Base-by-base conservation (phyloP, 1,140 invertebrate species). In the Papilio machaon region DNA sequence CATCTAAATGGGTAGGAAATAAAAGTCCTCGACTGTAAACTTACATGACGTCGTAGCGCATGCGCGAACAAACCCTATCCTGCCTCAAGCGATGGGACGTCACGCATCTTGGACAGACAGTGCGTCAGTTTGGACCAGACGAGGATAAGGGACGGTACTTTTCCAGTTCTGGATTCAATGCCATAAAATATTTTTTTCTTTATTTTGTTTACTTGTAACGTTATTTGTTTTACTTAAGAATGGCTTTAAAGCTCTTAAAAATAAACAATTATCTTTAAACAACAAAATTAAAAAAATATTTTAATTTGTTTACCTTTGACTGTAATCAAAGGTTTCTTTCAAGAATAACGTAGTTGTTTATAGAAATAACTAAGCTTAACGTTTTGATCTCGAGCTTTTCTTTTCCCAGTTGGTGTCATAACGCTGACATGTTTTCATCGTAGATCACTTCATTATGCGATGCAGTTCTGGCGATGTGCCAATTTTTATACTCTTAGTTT, bases 391-490 rank as follows among this genome's bases (percentile, higher is more conserved):
- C 23, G 0, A 30, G 23, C 23, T 30, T 30, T 30, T 30, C 23
- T 30, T 35, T 70, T 35, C 6, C 64, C 11, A 35, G 5, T 15
- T 35, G 19, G 19, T 30, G 30, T 70, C 30, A 70, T 70, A 67
- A 70, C 30, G 64, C 23, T 70, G 64, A 70, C 64, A 30, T 30
- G 30, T 70, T 70, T 60, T 70, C 35, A 13, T 70, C 30, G 2
- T 38, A 35, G 30, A 70, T 70, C 30, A 70, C 64, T 35, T 38
- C 15, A 70, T 70, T 70, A 70, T 70, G 64, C 64, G 15, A 70
- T 38, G 64, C 64, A 67, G 64, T 70, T 11, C 15, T 70, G 64
- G 64, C 23, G 64, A 70, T 17, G 64, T 35, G 64, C 64, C 64
- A 70, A 70, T 35, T 35, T 43, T 67, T 38, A 23, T 64, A 64